Percentiles rank a stretch among this genome's conserved stretches.
Conservation (phyloP, 2,888 invertebrate species). For the Melanchra persicariae region DNA sequence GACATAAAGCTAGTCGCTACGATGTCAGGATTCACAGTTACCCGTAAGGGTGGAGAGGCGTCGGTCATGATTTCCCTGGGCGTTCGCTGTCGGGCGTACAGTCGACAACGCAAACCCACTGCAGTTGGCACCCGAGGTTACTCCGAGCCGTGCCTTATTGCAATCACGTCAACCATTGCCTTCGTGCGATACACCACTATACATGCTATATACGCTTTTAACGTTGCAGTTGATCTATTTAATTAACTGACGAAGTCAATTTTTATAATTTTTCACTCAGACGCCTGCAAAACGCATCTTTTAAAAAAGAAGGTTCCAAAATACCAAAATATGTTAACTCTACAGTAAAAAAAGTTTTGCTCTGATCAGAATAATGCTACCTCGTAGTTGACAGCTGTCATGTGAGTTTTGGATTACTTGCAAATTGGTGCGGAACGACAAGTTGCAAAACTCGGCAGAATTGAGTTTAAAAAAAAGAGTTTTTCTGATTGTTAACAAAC, state of each 20-base stretch:
- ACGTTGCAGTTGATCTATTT: background rate
- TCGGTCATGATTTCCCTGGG: conserved; percentile 87
- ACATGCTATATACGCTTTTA: conserved; percentile 33
- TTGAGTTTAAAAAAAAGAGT: background rate
- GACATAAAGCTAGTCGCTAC: conserved; percentile 56
- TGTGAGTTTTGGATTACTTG: conserved; percentile 23
- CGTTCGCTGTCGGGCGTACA: conserved; percentile 79
- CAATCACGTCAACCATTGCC: conserved; percentile 72
- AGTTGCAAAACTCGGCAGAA: conserved; percentile 19
- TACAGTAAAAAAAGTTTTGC: conserved; percentile 10
- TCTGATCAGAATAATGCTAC: conserved; percentile 37
- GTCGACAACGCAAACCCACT: conserved; percentile 68
- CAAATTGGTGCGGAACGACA: conserved; percentile 18
- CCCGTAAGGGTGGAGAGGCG: conserved; percentile 69
- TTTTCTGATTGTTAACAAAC: background rate
- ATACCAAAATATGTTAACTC: background rate
- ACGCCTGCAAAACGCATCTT: background rate
- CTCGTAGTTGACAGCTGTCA: conserved; percentile 22
- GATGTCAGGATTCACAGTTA: conserved; percentile 68
- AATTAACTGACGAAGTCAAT: background rate
- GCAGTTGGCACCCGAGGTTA: conserved; percentile 65
- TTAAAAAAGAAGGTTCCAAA: background rate
- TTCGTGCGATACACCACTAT: conserved; percentile 31
- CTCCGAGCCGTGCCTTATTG: conserved; percentile 71
- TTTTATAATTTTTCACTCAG: background rate